phyloP scores from a whole-genome alignment of 2,888 invertebrate species.

The Ametastegia equiseti region DNA sequence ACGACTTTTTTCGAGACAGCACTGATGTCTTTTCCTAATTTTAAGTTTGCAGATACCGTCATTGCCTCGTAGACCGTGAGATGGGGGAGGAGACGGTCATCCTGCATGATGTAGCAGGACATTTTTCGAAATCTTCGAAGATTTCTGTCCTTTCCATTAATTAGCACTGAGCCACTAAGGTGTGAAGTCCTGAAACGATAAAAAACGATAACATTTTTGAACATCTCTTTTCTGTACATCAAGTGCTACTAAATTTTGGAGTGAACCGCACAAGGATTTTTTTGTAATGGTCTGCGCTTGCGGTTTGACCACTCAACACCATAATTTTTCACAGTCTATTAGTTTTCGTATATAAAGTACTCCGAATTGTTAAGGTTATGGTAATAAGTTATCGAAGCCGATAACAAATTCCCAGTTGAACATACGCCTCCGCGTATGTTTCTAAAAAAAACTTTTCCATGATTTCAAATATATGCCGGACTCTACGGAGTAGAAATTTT shows the following conservation, averaged over 20 bases:
- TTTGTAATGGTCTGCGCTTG: too few relatives aligned
- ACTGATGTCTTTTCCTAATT: slow-evolving; percentile 89
- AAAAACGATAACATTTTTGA: too few relatives aligned
- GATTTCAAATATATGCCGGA: neutral
- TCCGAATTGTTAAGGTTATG: neutral
- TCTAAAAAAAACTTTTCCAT: neutral
- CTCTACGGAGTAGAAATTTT: neutral
- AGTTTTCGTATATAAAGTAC: neutral
- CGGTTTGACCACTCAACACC: too few relatives aligned
- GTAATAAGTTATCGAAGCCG: neutral
- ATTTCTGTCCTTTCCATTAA: slow-evolving; percentile 93
- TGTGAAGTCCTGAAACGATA: slow-evolving; percentile 85
- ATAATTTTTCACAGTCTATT: neutral
- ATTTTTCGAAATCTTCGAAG: slow-evolving; percentile 93
- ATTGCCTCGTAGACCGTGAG: slow-evolving; percentile 95
- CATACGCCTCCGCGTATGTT: neutral
- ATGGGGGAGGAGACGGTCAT: slow-evolving; percentile 92
- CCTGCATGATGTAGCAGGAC: slow-evolving; percentile 98
- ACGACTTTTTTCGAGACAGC: slow-evolving; percentile 86
- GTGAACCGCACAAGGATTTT: too few relatives aligned
- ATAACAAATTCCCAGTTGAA: neutral
- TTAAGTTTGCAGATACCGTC: slow-evolving; percentile 95
- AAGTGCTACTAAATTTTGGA: too few relatives aligned
- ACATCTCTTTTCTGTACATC: too few relatives aligned
- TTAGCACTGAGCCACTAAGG: slow-evolving; percentile 89